Percentiles rank a stretch among this genome's conserved stretches.
Evolutionary conservation across 1,140 invertebrate species (phyloP).

Genomic region (Pseudoatta argentina): DNA sequence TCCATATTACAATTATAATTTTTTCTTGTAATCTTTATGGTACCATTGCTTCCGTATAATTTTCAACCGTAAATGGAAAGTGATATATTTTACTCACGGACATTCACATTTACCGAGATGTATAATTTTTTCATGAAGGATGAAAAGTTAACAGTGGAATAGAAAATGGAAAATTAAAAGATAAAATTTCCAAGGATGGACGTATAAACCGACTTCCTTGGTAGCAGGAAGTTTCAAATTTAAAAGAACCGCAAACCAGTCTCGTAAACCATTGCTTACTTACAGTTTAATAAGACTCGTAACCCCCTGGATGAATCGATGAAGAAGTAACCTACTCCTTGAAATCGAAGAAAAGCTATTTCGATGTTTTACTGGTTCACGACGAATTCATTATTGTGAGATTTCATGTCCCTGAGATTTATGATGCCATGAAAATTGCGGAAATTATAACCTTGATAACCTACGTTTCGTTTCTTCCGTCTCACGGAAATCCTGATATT

Average conservation of each 20-base stretch:
- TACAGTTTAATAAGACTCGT: constrained; percentile 65
- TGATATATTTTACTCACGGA: background rate
- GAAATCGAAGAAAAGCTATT: constrained; percentile 37
- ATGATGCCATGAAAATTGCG: constrained; percentile 44
- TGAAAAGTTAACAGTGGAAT: constrained; percentile 35
- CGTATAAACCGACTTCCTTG: constrained; percentile 41
- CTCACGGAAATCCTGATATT: constrained; percentile 54
- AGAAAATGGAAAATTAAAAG: constrained; percentile 60
- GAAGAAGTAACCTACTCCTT: background rate
- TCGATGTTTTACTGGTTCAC: constrained; percentile 35
- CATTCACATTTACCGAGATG: constrained; percentile 15
- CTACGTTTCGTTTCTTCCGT: constrained; percentile 19
- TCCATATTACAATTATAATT: constrained; percentile 5
- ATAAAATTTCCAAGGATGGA: constrained; percentile 49
- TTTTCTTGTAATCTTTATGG: background rate
- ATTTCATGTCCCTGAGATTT: constrained; percentile 26
- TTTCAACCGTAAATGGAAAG: background rate
- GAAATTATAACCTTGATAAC: constrained; percentile 61
- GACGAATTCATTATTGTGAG: constrained; percentile 54
- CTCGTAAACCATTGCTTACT: constrained; percentile 49
- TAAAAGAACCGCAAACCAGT: constrained; percentile 58
- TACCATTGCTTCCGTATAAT: background rate
- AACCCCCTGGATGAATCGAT: constrained; percentile 46
- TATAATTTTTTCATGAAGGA: constrained; percentile 30
- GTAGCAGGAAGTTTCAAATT: constrained; percentile 63